phyloP scores from a whole-genome alignment of 2,888 invertebrate genomes.

The Malthinus flaveolus region DNA sequence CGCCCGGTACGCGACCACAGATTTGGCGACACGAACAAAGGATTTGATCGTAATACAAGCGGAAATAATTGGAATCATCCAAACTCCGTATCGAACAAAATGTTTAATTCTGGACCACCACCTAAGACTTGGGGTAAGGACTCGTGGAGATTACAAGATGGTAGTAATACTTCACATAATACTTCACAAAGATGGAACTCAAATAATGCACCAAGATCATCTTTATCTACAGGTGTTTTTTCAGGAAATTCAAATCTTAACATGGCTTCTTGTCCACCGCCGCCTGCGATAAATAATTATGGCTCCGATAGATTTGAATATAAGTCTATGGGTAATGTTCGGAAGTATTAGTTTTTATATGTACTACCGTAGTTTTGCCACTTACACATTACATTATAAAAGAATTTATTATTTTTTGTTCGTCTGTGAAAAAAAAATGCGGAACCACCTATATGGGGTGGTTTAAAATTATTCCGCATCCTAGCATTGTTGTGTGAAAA shows the following conservation, averaged over 20 bases:
- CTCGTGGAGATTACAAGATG: conserved; percentile 30
- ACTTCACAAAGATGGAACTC: conserved; percentile 37
- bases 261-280: conserved; percentile 48
- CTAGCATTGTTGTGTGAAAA: too few relatives aligned
- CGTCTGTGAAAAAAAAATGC: too few relatives aligned
- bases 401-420: too few relatives aligned
- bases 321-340: conserved; percentile 40
- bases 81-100: conserved; percentile 29
- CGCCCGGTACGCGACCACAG: conserved; percentile 49
- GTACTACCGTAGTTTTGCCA: too few relatives aligned
- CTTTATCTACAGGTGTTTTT: conserved; percentile 36
- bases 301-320: conserved; percentile 48
- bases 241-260: conserved; percentile 41
- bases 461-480: too few relatives aligned
- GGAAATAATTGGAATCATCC: conserved; percentile 35
- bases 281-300: conserved; percentile 50
- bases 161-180: conserved; percentile 27
- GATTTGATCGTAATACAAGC: conserved; percentile 40
- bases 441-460: too few relatives aligned
- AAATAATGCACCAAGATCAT: conserved; percentile 29
- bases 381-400: too few relatives aligned
- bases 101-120: conserved; percentile 24
- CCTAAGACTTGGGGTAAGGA: conserved; percentile 38
- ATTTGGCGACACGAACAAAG: conserved; percentile 44
- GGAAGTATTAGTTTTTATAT: conserved; percentile 38